Evolutionary conservation across 2,113 vertebrate genomes (phyloP).

Genomic region (Psephotus haematonotus): DNA sequence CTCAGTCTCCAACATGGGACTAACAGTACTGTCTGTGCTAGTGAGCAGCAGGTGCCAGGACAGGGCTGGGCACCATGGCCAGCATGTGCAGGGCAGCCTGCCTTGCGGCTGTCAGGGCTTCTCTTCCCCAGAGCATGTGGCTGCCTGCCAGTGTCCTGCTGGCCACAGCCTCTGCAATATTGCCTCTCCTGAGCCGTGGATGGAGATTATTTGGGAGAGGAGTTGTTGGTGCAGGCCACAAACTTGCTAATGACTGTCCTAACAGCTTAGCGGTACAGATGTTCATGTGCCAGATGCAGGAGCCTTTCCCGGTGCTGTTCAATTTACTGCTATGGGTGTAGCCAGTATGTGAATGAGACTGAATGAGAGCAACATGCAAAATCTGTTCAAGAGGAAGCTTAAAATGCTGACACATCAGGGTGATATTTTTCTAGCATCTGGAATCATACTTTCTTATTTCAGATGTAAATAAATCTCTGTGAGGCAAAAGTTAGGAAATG

Average conservation of each 20-base stretch:
- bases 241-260: background rate
- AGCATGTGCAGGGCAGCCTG: background rate
- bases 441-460: slow-evolving; percentile 18
- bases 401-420: slow-evolving; percentile 18
- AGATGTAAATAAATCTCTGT: slow-evolving; percentile 31
- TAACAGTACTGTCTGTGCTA: fast-evolving
- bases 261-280: fast-evolving
- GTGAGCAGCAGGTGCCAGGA: fast-evolving
- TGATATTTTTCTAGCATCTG: slow-evolving; percentile 35
- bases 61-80: fast-evolving
- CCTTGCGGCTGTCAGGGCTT: background rate
- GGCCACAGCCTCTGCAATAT: fast-evolving
- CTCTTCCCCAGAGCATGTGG: background rate
- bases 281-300: background rate
- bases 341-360: background rate
- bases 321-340: background rate
- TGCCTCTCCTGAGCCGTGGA: background rate
- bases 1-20: background rate
- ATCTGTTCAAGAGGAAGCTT: slow-evolving; percentile 37
- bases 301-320: background rate
- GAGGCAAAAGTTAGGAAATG: background rate
- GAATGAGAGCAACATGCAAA: background rate
- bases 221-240: background rate
- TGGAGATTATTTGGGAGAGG: background rate
- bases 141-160: background rate